These are phyloP conservation scores for Nephotettix cincticeps DNA, from an alignment of 1,140 invertebrate genomes.

Conservation along the genomic window DNA sequence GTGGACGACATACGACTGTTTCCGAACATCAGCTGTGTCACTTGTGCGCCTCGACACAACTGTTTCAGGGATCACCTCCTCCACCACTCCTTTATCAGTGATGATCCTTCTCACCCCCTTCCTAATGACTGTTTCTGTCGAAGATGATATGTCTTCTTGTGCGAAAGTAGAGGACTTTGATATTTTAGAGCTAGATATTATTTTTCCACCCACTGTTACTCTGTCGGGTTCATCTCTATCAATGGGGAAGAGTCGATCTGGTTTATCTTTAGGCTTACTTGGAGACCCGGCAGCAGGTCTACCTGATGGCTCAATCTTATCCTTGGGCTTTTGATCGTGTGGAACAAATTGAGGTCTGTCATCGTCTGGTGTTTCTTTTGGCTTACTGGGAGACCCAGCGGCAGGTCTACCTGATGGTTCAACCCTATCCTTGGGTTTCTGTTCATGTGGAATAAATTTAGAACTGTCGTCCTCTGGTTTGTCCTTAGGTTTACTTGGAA, in stretches of 20 bases:
- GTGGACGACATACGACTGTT: slow-evolving; percentile 6
- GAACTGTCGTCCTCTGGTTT: neutral
- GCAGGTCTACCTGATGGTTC: neutral
- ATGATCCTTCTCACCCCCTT: slow-evolving; percentile 11
- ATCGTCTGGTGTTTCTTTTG: neutral
- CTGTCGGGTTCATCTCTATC: slow-evolving; percentile 13
- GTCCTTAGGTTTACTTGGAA: neutral
- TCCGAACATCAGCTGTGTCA: slow-evolving; percentile 6
- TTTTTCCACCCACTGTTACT: neutral
- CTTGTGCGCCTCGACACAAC: neutral
- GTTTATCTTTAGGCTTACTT: neutral
- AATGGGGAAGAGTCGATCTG: neutral
- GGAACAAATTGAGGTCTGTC: neutral
- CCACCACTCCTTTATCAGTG: neutral
- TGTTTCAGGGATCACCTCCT: slow-evolving; percentile 7
- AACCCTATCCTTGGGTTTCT: neutral
- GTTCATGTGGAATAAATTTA: neutral
- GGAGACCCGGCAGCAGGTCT: neutral
- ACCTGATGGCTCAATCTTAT: neutral
- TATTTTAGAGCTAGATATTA: neutral
- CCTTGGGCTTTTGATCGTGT: neutral
- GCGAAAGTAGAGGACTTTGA: neutral
- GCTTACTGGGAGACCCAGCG: neutral
- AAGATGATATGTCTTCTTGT: slow-evolving; percentile 2
- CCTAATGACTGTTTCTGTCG: slow-evolving; percentile 3